Evolutionary conservation across 1,140 invertebrate genomes (phyloP).

Genomic region (Hypsibius dujardini): DNA sequence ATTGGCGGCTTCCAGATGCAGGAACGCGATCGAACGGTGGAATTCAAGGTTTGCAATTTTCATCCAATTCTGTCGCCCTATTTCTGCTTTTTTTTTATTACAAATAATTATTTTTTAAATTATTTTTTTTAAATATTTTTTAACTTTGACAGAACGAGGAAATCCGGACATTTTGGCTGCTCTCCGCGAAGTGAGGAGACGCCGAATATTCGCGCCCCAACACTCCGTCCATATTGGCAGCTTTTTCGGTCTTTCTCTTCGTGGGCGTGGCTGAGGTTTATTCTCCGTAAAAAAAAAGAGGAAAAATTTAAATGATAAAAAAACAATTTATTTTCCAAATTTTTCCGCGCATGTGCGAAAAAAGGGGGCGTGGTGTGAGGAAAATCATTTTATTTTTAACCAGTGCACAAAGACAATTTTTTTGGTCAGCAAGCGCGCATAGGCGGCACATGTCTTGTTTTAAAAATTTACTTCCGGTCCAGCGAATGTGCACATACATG

Average conservation of each 20-base stretch:
- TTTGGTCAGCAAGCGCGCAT: too few species aligned
- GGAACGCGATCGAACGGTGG: slow-evolving; percentile 60
- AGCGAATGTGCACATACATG: too few species aligned
- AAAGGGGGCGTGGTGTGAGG: not conserved
- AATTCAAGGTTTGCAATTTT: slow-evolving; percentile 57
- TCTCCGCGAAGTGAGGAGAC: not conserved
- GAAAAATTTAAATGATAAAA: too few species aligned
- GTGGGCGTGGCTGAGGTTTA: not conserved
- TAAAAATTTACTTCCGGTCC: too few species aligned
- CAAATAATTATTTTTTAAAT: not conserved
- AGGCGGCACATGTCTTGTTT: too few species aligned
- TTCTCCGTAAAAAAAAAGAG: not conserved
- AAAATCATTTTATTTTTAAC: too few species aligned
- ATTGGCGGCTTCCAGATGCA: slow-evolving; percentile 76
- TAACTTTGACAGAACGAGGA: not conserved
- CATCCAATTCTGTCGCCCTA: slow-evolving; percentile 20
- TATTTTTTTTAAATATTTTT: not conserved
- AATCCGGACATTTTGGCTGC: slow-evolving; percentile 5
- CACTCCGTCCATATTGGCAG: not conserved
- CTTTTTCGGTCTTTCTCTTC: not conserved
- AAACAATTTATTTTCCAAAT: not conserved
- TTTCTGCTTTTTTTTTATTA: not conserved
- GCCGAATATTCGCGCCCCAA: not conserved
- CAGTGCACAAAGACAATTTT: too few species aligned
- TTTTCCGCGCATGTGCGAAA: not conserved